Evolutionary conservation across 2,888 invertebrate species (phyloP), one percentile per base, ranked within the genome.

Genomic region (Brachyptera putata): DNA sequence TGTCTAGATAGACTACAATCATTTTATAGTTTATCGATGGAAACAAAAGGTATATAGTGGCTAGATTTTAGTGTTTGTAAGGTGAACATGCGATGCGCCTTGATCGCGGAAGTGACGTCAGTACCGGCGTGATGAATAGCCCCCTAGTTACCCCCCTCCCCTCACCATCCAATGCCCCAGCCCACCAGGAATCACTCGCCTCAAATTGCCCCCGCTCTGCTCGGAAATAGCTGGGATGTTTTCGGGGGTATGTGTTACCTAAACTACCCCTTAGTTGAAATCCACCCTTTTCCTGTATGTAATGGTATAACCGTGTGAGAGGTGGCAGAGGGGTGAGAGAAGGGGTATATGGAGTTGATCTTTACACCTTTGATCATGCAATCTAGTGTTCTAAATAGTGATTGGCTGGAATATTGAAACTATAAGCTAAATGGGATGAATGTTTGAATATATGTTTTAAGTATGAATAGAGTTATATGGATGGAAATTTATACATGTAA

Each of bases 211-310:
- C 53, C 36, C 46, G 18, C 24, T 30, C 7, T 2, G 46, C 46
- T 53, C 53, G 53, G 53, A 53, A 53, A 53, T 36, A 34, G 53
- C 36, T 16, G 18, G 53, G 34, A 13, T 21, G 53, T 36, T 46
- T 46, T 46, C 3, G 34, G 34, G 36, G 53, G 36, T 24, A 46
- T 53, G 34, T 7, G 34, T 34, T 53, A 30, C 53, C 53, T 53
- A 53, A 53, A 53, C 53, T 53, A 53, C 14, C 34, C 53, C 53
- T 53, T 53, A 53, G 34, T 53, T 53, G 53, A 53, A 53, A 36
- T 53, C 16, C 34, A 34, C 53, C 53, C 34, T 18, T 36, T 53
- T 53, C 53, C 53, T 53, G 53, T 34, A 16, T 34, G 14, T 53
- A 53, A 53, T 21, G 53, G 25, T 24, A 53, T 53, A 36, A 34